Conservation (phyloP, 2,797 vertebrate genomes). For the Emydoidea blandingii region DNA sequence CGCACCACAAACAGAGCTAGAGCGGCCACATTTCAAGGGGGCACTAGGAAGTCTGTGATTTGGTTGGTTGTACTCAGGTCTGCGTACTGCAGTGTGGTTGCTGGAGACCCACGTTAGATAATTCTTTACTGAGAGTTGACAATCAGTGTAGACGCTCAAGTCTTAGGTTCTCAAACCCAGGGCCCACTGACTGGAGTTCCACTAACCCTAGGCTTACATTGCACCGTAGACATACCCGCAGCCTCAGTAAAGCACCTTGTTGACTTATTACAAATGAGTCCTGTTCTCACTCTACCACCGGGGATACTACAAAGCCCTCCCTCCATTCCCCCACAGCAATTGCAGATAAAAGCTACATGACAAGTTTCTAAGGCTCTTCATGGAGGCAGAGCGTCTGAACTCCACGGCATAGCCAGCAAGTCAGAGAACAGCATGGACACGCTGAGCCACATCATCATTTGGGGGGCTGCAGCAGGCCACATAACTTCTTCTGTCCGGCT, state of each 20-base stretch:
- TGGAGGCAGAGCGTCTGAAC: neutral
- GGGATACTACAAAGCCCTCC: neutral
- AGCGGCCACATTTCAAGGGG: neutral
- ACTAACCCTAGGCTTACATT: neutral
- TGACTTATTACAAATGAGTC: constrained; percentile 1
- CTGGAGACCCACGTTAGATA: neutral
- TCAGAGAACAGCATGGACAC: neutral
- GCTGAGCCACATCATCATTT: too few relatives aligned
- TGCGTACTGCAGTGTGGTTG: neutral
- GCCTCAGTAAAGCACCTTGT: neutral
- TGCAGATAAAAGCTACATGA: neutral
- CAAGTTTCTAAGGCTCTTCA: neutral
- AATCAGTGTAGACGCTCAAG: neutral
- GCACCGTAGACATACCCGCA: neutral
- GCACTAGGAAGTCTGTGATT: neutral
- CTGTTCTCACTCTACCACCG: neutral
- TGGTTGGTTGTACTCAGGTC: neutral
- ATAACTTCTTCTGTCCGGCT: constrained; percentile 1
- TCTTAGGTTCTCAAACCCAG: neutral
- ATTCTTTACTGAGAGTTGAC: neutral
- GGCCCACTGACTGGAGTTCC: neutral
- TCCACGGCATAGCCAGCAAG: neutral
- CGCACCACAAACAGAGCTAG: neutral
- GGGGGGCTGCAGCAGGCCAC: neutral
- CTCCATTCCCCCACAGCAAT: neutral